phyloP scores from a whole-genome alignment of 1,140 invertebrate species.

The Brachionus sp. region DNA sequence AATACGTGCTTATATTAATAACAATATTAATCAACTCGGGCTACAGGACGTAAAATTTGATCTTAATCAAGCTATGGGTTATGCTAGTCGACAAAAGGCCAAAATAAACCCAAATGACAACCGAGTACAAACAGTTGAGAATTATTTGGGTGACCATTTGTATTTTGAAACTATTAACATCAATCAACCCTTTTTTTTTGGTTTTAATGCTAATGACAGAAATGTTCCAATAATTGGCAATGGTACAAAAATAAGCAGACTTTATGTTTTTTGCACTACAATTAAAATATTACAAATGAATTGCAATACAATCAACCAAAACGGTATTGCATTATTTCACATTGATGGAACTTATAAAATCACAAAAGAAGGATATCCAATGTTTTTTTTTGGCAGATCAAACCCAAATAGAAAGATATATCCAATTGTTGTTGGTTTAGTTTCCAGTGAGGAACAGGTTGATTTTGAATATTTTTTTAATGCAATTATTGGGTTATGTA shows the following conservation, averaged over 20 bases:
- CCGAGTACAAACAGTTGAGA: neutral
- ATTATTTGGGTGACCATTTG: neutral
- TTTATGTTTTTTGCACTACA: neutral
- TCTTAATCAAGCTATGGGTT: neutral
- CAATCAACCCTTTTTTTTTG: constrained; percentile 1
- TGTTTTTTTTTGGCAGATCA: neutral
- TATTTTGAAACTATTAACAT: constrained; percentile 6
- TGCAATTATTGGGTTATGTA: neutral
- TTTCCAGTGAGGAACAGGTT: neutral
- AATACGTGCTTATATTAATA: neutral
- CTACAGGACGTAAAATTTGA: constrained; percentile 8
- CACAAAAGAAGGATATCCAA: neutral
- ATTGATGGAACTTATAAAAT: constrained; percentile 1
- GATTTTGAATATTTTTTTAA: constrained; percentile 6
- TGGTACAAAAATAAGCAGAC: neutral
- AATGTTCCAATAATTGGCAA: constrained; percentile 2
- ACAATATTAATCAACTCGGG: neutral
- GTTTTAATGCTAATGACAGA: neutral
- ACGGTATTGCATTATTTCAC: neutral
- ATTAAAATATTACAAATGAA: neutral
- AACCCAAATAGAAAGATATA: constrained; percentile 2
- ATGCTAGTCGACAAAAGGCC: neutral
- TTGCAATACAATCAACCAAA: neutral
- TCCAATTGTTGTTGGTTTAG: constrained; percentile 7
- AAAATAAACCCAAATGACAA: constrained; percentile 4